Percentiles rank a stretch among this genome's conserved stretches.
These are phyloP conservation scores for Nothocercus nigrocapillus DNA, from an alignment of 2,113 vertebrate species.

Conservation along the genomic window DNA sequence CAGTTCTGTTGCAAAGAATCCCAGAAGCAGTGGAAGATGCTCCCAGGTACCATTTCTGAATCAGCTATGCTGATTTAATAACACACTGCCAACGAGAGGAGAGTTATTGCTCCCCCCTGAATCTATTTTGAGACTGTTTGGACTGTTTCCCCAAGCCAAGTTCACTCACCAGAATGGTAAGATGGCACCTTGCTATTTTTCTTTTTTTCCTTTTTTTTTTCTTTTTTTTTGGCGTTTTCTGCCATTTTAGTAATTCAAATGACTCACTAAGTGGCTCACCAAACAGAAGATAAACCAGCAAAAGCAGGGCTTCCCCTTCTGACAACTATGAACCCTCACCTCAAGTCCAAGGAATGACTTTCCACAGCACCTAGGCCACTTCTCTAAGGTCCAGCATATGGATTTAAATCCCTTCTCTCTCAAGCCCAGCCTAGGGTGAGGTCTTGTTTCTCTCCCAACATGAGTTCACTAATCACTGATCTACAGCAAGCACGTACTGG, in stretches of 20 bases:
- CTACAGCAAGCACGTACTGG: not conserved
- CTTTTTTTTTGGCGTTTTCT: not conserved
- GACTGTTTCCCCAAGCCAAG: not conserved
- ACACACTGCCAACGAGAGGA: not conserved
- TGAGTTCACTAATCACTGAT: not conserved
- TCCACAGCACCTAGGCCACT: not conserved
- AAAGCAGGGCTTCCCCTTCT: not conserved
- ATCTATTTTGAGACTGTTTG: not conserved
- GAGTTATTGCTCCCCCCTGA: not conserved
- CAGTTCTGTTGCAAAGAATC: not conserved
- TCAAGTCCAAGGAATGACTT: not conserved
- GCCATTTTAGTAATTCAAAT: not conserved
- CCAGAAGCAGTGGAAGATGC: not conserved
- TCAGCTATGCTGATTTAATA: not conserved
- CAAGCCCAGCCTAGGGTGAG: not conserved
- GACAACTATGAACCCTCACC: not conserved
- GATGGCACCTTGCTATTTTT: not conserved
- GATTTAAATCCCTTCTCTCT: not conserved
- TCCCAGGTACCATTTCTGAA: not conserved
- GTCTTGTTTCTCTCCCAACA: not conserved
- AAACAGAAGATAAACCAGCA: not conserved
- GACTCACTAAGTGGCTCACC: not conserved
- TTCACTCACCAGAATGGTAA: not conserved
- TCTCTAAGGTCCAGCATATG: not conserved
- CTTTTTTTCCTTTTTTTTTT: no score